Base-by-base conservation (phyloP, 2,797 vertebrate genomes). In the Pipistrellus pipistrellus region DNA sequence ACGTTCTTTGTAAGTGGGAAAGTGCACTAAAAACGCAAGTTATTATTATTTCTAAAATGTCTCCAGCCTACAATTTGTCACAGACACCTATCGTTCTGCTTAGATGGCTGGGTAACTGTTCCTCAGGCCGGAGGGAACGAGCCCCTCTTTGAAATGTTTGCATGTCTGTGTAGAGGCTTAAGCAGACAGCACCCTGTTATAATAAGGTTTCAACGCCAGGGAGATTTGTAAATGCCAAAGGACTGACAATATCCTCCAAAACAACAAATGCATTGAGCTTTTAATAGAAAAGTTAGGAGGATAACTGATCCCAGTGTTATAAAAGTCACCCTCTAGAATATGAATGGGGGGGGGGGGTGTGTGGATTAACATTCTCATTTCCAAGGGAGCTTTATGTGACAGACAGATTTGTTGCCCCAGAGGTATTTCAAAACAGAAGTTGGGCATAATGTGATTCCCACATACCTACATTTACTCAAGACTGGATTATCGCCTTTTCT, bases 31-130 rank as follows among this genome's bases (percentile, higher is more conserved):
- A 94, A 86, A 81, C 82, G 68, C 66, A 41, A 94, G 78, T 93
- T 95, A 53, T 84, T 95, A 68, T 88, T 91, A 94, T 93, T 96
- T 95, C 81, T 73, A 72, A 88, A 95, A 83, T 95, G 85, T 96
- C 85, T 89, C 68, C 41, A 90, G 80, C 57, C 76, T 88, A 55
- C 8, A 7, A 84, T 96, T 93, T 96, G 62, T 94, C 95, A 91
- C 41, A 78, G 90, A 77, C 72, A 96, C 88, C 85, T 94, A 92
- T 85, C 80, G 75, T 72, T 92, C 94, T 90, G 55, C 53, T 83
- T 68, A 93, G 85, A 73, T 93, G 96, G 92, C 32, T 89, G 80
- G 85, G 82, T 94, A 87, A 96, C 80, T 93, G 92, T 80, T 96
- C 38, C 57, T 55, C 55, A 66, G 57, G 88, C 78, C 13, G 2